Base-by-base conservation (phyloP, 2,888 invertebrate genomes). In the Nomada ferruginata region DNA sequence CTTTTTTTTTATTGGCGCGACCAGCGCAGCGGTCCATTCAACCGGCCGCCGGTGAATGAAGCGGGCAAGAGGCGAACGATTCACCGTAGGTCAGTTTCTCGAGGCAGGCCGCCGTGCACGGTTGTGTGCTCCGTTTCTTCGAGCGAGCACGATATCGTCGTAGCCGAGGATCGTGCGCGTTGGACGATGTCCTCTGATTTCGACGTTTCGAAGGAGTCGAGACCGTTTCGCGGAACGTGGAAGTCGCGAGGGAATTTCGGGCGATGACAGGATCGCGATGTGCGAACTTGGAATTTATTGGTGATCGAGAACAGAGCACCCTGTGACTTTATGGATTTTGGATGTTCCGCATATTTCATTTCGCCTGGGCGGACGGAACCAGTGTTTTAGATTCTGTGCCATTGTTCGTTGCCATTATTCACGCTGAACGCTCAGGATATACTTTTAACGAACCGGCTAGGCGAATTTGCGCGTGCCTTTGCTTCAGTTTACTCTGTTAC, bases 81-180 rank as follows among this genome's bases (percentile, higher is more conserved):
- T 85, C 83, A 76, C 57, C 87, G 80, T 85, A 83, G 87, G 87
- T 87, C 86, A 83, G 87, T 87, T 84, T 73, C 70, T 50, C 82
- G 75, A 68, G 74, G 75, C 57, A 70, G 82, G 78, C 55, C 73
- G 68, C 47, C 29, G 61, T 18, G 65, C 55, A 44, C 59, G 52
- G 50, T 50, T 47, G 57, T 36, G 36, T 68, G 70, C 71, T 50
- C 20, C 59, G 78, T 74, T 66, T 74, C 20, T 20, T 44, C 26
- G 20, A 15, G 18, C 65, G 44, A 15, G 18, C 13, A 11, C 36
- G n/a, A 20, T 18, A 52, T 23, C 61, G 42, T 11, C 29, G 20
- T n/a, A 42, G 2, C 1, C 20, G 23, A 15, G 61, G 2, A 64
- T 20, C 15, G 36, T 13, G 1, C 13, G 36, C 47, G 53, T 23